Base-by-base conservation (phyloP, 2,797 vertebrate genomes). In the Acipenser ruthenus region DNA sequence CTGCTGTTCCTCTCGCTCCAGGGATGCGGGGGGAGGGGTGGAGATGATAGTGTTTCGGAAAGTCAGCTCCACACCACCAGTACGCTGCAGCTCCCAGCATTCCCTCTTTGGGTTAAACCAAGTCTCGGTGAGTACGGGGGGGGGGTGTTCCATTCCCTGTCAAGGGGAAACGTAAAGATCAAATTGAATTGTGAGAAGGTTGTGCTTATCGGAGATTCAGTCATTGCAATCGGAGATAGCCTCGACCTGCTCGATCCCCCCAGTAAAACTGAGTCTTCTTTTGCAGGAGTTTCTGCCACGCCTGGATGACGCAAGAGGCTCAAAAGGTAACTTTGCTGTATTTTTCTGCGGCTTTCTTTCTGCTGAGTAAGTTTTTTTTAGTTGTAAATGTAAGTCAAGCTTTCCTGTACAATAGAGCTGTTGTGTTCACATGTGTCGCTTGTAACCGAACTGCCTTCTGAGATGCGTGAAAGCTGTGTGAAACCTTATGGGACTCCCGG, bases 21-120 rank as follows among this genome's bases (percentile, higher is more conserved):
- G 93, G 81, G 92, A 94, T 71, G 90, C 91, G 23, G 85, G 89
- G 6, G 87, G 83, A 63, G 92, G 92, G 37, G 93, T 95, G 62
- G 94, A 95, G 82, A 95, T 95, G 94, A 95, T 92, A 0, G 94
- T 95, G 68, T 95, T 95, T 75, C 86, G 94, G 71, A 95, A 95
- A 81, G 93, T 93, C 70, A 94, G 93, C 77, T 94, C 93, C 23
- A 95, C 94, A 0, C 94, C 94, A 8, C 94, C 94, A 0, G 94
- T 95, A 6, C 90, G 94, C 70, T 95, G 94, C 76, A 95, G 94
- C 79, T 95, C 94, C 61, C 94, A 95, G 82, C 94, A 95, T 77
- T 94, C 94, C 0, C 83, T 95, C 67, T 95, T 91, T 75, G 94
- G 94, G 65, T 84, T 95, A 72, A 95, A 95, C 77, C 93, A 95